Conservation (phyloP, 2,888 invertebrate species). For the Steinernema hermaphroditum region DNA sequence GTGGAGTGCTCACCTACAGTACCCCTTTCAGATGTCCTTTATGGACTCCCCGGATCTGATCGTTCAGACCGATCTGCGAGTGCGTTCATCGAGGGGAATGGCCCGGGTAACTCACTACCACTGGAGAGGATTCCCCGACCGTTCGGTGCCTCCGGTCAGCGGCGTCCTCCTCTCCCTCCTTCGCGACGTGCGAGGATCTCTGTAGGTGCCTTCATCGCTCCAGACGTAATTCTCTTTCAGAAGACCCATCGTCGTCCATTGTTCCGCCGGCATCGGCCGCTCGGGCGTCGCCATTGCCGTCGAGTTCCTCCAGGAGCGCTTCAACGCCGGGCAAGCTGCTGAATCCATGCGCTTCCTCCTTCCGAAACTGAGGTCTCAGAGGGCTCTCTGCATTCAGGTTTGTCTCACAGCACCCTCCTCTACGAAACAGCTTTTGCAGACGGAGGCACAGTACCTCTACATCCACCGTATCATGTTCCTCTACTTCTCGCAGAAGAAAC, state of each 20-base stretch:
- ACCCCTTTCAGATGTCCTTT: neutral
- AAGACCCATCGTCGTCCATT: neutral
- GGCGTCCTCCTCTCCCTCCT: neutral
- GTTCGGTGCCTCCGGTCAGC: neutral
- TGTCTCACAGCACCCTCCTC: neutral
- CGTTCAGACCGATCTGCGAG: neutral
- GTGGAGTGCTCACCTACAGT: no score
- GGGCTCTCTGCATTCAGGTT: neutral
- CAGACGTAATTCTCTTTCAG: neutral
- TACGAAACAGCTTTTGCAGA: neutral
- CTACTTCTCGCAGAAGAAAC: constrained; percentile 4
- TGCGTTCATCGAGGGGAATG: neutral
- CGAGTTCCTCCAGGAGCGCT: constrained; percentile 7
- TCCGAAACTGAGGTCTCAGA: neutral
- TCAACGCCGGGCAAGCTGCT: neutral
- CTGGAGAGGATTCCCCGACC: constrained; percentile 12
- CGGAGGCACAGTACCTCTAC: constrained; percentile 3
- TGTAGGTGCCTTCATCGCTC: neutral
- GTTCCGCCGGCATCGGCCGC: neutral
- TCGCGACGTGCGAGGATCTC: neutral
- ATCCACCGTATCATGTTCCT: neutral
- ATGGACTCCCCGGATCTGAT: neutral
- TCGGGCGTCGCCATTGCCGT: neutral
- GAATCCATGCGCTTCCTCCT: neutral
- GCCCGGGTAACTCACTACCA: neutral